Percentiles rank a stretch among this genome's conserved stretches.
phyloP scores from a whole-genome alignment of 1,140 invertebrate genomes.

The Apis dorsata region DNA sequence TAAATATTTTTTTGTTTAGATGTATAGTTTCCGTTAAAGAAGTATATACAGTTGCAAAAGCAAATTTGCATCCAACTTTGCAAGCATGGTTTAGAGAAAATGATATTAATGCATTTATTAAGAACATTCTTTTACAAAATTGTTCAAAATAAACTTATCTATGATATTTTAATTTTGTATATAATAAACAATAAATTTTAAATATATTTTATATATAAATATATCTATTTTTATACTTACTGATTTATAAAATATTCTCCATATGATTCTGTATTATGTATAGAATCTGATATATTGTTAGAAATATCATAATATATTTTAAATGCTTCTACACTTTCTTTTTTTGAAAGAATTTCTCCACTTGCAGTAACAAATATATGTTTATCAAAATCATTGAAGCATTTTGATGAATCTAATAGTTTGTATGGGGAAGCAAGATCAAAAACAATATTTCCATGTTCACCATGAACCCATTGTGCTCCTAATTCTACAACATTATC shows the following conservation, averaged over 20 bases:
- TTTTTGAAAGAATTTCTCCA: constrained; percentile 69
- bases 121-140: constrained; percentile 68
- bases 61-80: constrained; percentile 67
- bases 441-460: constrained; percentile 86
- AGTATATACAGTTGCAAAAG: constrained; percentile 55
- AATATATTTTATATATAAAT: neutral
- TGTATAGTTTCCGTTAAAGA: constrained; percentile 70
- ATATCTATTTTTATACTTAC: constrained; percentile 62
- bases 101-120: constrained; percentile 64
- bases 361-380: constrained; percentile 73
- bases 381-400: constrained; percentile 64
- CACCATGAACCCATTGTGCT: constrained; percentile 92
- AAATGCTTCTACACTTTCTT: constrained; percentile 64
- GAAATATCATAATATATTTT: constrained; percentile 62
- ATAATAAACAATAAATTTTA: constrained; percentile 7
- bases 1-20: constrained; percentile 49
- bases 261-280: constrained; percentile 70
- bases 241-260: constrained; percentile 79
- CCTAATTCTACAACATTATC: constrained; percentile 88
- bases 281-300: constrained; percentile 60
- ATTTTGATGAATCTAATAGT: constrained; percentile 76
- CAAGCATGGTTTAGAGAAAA: constrained; percentile 72
- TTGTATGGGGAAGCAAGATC: constrained; percentile 82
- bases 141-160: constrained; percentile 45
- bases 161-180: neutral